Evolutionary conservation across 2,797 vertebrate genomes (phyloP).

Genomic region (Ibycter americanus): DNA sequence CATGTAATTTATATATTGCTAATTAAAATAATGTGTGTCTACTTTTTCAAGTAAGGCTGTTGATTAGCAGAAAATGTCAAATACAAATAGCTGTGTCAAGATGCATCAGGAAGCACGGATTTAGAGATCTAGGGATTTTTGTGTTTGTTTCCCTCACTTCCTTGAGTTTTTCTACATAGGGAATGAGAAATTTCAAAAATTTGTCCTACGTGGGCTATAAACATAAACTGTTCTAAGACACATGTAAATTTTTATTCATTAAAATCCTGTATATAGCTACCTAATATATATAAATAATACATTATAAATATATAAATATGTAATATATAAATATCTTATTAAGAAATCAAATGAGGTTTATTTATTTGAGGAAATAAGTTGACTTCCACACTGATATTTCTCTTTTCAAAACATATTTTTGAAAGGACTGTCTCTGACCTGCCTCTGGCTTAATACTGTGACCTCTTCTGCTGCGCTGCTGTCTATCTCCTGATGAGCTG

Average conservation of each 20-base stretch:
- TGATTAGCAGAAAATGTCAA: constrained; percentile 46
- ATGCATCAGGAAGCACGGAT: constrained; percentile 2
- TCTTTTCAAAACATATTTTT: constrained; percentile 47
- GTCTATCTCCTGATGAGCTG: constrained; percentile 51
- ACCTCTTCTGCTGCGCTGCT: constrained; percentile 71
- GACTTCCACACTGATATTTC: not conserved
- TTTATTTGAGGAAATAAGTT: not conserved
- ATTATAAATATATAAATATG: not conserved
- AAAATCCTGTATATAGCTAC: not conserved
- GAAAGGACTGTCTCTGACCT: constrained; percentile 62
- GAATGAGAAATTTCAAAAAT: not conserved
- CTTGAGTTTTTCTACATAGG: not conserved
- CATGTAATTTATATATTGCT: constrained; percentile 29
- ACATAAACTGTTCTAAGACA: not conserved
- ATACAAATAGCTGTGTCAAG: constrained; percentile 44
- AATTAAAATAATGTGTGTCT: constrained; percentile 51
- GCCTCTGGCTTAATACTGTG: constrained; percentile 64
- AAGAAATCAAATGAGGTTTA: not conserved
- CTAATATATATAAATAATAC: too few relatives aligned
- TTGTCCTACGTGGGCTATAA: not conserved
- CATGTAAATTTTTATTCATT: not conserved
- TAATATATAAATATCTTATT: not conserved
- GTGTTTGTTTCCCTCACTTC: not conserved
- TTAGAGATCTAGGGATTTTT: not conserved
- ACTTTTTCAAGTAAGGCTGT: constrained; percentile 52